A percentile compares a stretch with the other conserved stretches of the same genome.
Evolutionary conservation across 2,888 invertebrate genomes (phyloP).

Genomic region (Tiliacea citrago): DNA sequence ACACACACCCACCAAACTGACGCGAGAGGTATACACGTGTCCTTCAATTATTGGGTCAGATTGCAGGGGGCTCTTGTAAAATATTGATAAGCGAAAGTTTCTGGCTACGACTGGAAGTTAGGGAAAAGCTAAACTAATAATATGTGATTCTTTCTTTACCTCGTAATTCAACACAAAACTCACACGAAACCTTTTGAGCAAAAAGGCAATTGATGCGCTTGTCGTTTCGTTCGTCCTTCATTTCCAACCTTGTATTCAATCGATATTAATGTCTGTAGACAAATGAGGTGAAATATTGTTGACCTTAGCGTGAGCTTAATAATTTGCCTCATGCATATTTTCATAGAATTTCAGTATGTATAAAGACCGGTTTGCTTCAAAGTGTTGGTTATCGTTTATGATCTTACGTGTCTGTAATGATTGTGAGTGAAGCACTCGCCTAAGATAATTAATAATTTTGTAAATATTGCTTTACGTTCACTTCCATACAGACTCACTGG

Average conservation of each 20-base stretch:
- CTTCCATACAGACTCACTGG: neutral
- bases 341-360: constrained; percentile 20
- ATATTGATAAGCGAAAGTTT: neutral
- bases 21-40: neutral
- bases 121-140: neutral
- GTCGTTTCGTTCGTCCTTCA: constrained; percentile 20
- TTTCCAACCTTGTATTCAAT: constrained; percentile 39
- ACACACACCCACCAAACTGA: neutral
- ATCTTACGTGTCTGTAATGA: constrained; percentile 39
- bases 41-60: neutral
- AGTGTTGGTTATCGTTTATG: constrained; percentile 19
- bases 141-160: neutral
- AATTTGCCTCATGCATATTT: constrained; percentile 44
- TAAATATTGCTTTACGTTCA: neutral
- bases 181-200: neutral
- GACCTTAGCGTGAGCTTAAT: constrained; percentile 47
- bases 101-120: neutral
- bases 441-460: constrained; percentile 23
- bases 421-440: constrained; percentile 21
- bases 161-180: neutral
- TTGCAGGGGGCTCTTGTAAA: neutral
- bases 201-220: constrained; percentile 17
- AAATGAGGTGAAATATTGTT: constrained; percentile 45
- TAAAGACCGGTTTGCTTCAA: constrained; percentile 2
- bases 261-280: constrained; percentile 45